phyloP scores from a whole-genome alignment of 2,797 vertebrate genomes.

The Serranus cabrilla region DNA sequence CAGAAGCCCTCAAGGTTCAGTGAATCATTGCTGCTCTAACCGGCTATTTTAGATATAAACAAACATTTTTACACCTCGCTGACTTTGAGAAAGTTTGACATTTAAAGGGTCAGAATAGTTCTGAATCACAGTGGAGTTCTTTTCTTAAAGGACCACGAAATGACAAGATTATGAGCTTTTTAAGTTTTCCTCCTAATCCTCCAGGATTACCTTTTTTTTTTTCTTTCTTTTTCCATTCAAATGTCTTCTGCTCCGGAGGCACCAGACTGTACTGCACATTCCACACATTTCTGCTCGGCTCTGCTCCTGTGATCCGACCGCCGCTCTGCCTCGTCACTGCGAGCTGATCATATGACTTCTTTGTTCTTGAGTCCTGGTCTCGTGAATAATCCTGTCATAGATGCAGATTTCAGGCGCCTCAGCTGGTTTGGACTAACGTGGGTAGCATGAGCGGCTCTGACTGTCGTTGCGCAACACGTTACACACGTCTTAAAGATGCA shows the following conservation, averaged over 20 bases:
- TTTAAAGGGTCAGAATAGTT: no score
- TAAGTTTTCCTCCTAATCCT: constrained; percentile 71
- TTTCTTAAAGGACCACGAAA: constrained; percentile 57
- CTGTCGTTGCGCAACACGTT: neutral
- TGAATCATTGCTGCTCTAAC: constrained; percentile 7
- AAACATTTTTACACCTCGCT: neutral
- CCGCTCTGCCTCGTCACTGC: constrained; percentile 27
- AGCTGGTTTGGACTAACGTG: neutral
- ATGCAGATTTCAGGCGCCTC: constrained; percentile 10
- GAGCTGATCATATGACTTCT: constrained; percentile 63
- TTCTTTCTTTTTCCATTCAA: constrained; percentile 15
- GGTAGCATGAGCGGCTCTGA: neutral
- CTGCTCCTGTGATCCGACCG: constrained; percentile 2
- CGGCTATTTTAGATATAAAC: constrained; percentile 29
- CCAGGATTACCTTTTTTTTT: constrained; percentile 58
- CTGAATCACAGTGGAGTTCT: constrained; percentile 25
- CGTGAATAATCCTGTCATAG: constrained; percentile 46
- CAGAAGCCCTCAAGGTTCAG: constrained; percentile 33
- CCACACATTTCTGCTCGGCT: constrained; percentile 50
- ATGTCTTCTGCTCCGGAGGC: constrained; percentile 30
- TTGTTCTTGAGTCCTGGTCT: constrained; percentile 39
- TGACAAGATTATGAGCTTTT: constrained; percentile 67
- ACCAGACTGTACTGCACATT: constrained; percentile 53
- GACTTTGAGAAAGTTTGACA: neutral
- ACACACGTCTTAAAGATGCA: no score